Evolutionary conservation across 2,888 invertebrate genomes (phyloP), one percentile per base, ranked within the genome.

Genomic region (Drosophila lacicola): DNA sequence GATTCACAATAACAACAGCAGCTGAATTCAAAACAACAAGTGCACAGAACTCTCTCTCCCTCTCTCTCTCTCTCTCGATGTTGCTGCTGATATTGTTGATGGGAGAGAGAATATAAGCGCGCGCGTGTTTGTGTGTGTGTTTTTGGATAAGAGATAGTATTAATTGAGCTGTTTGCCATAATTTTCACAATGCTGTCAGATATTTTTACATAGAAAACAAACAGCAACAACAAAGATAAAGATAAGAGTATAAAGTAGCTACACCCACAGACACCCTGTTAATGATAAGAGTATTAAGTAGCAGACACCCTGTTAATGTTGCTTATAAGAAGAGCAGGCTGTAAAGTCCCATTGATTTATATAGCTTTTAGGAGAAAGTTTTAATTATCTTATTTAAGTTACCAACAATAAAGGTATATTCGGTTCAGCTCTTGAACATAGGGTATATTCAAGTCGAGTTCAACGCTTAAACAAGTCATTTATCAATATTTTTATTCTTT

Each of bases 141-240:
- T 50, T 41, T 61, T 60, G 53, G 36, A 56, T 3, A 29, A 58
- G 46, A 51, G 78, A 70, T 65, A 70, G 33, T 56, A 55, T 65
- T 74, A 67, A 70, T 70, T 67, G 54, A 70, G 66, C 33, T 53
- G 70, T 56, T 56, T 51, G 46, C 45, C 25, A 50, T 57, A 19
- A 44, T 42, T 55, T 67, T 55, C 25, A n/a, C 46, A 34, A 29
- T 60, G 47, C 39, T 60, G 41, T 71, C 51, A 57, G 34, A 37
- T 60, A 57, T 44, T 60, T 62, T 56, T 68, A 46, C 42, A 63
- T 17, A 41, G 4, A 50, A 56, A 60, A 50, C 17, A 47, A 21
- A 47, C 44, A 45, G n/a, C n/a, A n/a, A n/a, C n/a, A 53, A 33
- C 21, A 45, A 34, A 37, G 68, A 45, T 67, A 74, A 53, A 13